Base-by-base conservation (phyloP, 2,888 invertebrate species). In the Polyploca ridens region DNA sequence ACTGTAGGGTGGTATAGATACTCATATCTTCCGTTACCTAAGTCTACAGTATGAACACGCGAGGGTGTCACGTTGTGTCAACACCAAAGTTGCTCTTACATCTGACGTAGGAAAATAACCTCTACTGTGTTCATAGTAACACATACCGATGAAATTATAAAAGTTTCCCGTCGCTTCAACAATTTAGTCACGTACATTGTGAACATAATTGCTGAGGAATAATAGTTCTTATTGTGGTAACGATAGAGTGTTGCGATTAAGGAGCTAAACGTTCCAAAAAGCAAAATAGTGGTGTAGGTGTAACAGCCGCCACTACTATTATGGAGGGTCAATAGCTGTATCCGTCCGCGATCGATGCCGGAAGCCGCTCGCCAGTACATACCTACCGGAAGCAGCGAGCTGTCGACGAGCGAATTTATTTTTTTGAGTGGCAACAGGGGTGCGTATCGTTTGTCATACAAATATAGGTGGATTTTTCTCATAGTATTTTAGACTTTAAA, bases 291-390 rank as follows among this genome's bases (percentile, higher is more conserved):
- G 76, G 79, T 75, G 69, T 77, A 76, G 78, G 71, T 75, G 72
- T 75, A 77, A 75, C 73, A 77, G 77, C 77, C 77, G 76, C 72
- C 71, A 73, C 79, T 79, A 82, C 80, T 86, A 81, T 83, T 82
- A 86, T 78, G 77, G 85, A n/a, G 38, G 87, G 88, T 88, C 89
- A 89, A 89, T 87, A 87, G 83, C 85, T 78, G 84, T 85, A 83
- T 86, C 83, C 81, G 79, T 72, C 72, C 70, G 71, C 84, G 87
- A 88, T 90, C 90, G 88, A 90, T 88, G 74, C 83, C 86, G 88
- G 90, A 89, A 88, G 77, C 78, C 69, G 71, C 72, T 79, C 73
- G 78, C 78, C 81, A 75, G 77, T 78, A n/a, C n/a, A n/a, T n/a
- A 74, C 81, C 77, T 77, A 79, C 80, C 79, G 88, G 88, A 89